Conservation (phyloP, 2,888 invertebrate genomes). For the Cactoblastis cactorum region DNA sequence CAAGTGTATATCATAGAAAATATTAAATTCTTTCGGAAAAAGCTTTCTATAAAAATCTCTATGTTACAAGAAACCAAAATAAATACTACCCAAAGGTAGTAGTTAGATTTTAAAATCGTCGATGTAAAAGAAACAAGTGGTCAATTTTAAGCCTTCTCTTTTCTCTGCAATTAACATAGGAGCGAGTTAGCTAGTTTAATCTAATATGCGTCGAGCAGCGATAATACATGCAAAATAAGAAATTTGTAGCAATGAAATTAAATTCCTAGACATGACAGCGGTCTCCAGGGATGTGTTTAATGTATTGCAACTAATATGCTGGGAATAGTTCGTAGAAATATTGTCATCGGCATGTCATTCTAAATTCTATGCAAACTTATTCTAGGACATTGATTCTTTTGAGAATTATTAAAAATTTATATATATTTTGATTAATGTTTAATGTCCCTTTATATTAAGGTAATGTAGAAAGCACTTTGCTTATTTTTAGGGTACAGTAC, state of each 20-base stretch:
- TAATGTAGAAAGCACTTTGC: too few species aligned
- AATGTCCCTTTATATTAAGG: too few species aligned
- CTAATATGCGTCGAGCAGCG: not conserved
- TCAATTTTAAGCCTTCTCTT: too few species aligned
- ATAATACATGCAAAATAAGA: constrained; percentile 1
- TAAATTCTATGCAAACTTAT: not conserved
- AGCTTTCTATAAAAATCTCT: constrained; percentile 10
- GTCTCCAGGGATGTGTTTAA: not conserved
- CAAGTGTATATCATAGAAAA: not conserved
- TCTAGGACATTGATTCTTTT: too few species aligned
- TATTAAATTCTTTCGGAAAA: not conserved
- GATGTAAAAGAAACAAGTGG: too few species aligned
- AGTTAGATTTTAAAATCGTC: too few species aligned
- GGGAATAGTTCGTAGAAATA: not conserved
- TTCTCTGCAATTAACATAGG: too few species aligned
- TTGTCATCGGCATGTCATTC: not conserved
- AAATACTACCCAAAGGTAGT: constrained; percentile 5
- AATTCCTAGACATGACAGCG: not conserved
- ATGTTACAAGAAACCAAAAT: constrained; percentile 9
- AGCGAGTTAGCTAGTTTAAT: too few species aligned
- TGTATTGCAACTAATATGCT: not conserved
- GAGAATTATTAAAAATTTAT: too few species aligned
- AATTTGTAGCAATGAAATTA: constrained; percentile 1
- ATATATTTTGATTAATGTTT: not conserved
- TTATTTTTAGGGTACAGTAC: too few species aligned